phyloP scores from a whole-genome alignment of 2,797 vertebrate species.

The Myripristis murdjan region DNA sequence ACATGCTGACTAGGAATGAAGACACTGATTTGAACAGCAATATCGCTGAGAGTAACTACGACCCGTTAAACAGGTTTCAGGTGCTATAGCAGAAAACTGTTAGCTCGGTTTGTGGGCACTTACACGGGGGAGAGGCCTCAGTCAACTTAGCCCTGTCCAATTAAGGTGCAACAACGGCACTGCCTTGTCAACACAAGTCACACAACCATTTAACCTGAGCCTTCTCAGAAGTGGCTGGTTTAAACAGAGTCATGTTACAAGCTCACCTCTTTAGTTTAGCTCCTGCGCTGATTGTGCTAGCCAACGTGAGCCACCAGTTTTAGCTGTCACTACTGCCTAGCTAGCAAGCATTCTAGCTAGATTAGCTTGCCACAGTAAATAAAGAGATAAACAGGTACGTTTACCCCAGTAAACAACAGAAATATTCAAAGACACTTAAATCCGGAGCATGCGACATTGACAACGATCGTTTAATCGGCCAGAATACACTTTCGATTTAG shows the following conservation, averaged over 20 bases:
- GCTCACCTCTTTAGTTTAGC: slow-evolving; percentile 75
- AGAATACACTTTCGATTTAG: not conserved
- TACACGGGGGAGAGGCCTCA: slow-evolving; percentile 36
- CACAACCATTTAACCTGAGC: not conserved
- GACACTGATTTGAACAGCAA: not conserved
- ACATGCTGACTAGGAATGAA: not conserved
- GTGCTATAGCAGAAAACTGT: not conserved
- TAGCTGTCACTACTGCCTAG: slow-evolving; percentile 62
- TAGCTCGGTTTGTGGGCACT: not conserved
- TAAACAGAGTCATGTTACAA: not conserved
- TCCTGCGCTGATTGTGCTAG: slow-evolving; percentile 66
- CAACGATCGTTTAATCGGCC: not conserved
- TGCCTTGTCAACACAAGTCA: not conserved
- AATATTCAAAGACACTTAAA: slow-evolving; percentile 3
- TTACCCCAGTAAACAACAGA: not conserved
- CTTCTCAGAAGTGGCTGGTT: no score
- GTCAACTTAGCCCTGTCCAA: not conserved
- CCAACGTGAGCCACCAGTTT: slow-evolving; percentile 63
- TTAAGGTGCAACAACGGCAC: not conserved
- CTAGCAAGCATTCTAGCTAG: slow-evolving; percentile 65
- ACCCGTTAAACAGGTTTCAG: not conserved
- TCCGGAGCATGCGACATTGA: not conserved
- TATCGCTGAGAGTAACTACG: not conserved
- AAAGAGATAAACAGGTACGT: slow-evolving; percentile 15
- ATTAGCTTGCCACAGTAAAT: slow-evolving; percentile 56